A percentile compares a stretch with the other conserved stretches of the same genome.
Conservation (phyloP, 2,113 vertebrate genomes). For the Stegostoma tigrinum region DNA sequence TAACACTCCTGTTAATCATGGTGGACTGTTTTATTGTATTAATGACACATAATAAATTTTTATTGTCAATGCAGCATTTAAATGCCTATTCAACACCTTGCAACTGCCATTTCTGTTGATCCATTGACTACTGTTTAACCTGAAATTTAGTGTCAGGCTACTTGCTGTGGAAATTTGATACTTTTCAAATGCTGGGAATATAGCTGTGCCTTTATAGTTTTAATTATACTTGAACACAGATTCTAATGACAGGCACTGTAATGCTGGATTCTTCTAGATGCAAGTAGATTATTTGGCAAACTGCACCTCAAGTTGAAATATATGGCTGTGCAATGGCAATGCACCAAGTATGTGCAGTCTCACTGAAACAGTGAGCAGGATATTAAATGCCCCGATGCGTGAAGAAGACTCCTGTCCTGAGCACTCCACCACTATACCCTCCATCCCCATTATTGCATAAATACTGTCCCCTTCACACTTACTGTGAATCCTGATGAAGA, state of each 20-base stretch:
- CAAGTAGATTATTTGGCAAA: not conserved
- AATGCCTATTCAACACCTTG: not conserved
- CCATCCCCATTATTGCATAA: no score
- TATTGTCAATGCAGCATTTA: slow-evolving; percentile 10
- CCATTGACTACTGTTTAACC: not conserved
- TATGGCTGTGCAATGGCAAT: not conserved
- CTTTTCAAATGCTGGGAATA: not conserved
- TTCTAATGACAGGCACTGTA: not conserved
- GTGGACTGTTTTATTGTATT: not conserved
- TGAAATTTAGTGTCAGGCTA: not conserved
- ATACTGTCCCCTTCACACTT: no score
- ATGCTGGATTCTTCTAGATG: not conserved
- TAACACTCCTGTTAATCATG: not conserved
- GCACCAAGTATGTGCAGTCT: not conserved
- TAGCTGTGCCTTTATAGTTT: not conserved
- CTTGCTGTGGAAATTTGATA: not conserved
- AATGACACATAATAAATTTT: not conserved
- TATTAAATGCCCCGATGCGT: not conserved
- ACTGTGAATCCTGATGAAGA: no score
- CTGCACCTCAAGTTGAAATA: not conserved
- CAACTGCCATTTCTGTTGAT: not conserved
- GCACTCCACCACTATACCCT: no score
- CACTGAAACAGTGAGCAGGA: not conserved
- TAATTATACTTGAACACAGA: not conserved
- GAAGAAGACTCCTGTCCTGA: no score